Evolutionary conservation across 2,888 invertebrate genomes (phyloP).

Genomic region (Phalangium opilio): DNA sequence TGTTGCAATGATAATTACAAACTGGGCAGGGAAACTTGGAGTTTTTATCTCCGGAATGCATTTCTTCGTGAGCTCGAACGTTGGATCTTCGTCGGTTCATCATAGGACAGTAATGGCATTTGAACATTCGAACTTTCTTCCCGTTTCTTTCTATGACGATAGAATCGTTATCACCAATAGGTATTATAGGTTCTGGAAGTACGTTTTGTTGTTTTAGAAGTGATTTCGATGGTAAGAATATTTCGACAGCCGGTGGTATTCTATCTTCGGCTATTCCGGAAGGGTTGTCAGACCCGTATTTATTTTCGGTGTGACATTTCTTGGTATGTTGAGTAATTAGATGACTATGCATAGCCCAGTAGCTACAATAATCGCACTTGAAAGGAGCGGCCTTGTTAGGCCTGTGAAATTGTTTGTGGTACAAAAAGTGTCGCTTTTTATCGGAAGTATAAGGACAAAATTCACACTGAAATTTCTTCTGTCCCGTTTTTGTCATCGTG

Average conservation of each 20-base stretch:
- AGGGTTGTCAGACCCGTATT: no score
- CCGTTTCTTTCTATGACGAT: constrained; percentile 59
- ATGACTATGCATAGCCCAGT: constrained; percentile 60
- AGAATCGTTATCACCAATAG: constrained; percentile 36
- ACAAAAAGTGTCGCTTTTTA: constrained; percentile 67
- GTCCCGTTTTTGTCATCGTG: no score
- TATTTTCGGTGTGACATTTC: constrained; percentile 2
- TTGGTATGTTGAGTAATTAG: constrained; percentile 67
- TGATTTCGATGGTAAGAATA: no score
- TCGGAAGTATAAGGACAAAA: constrained; percentile 72
- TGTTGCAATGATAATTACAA: constrained; percentile 63
- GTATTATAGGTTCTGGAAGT: background rate
- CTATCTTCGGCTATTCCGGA: no score
- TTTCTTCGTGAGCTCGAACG: constrained; percentile 66
- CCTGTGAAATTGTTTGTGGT: constrained; percentile 71
- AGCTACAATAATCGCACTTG: constrained; percentile 64
- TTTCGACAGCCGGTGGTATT: no score
- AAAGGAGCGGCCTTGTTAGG: constrained; percentile 51
- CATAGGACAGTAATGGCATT: constrained; percentile 69
- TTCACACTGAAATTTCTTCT: constrained; percentile 44
- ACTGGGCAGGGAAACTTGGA: constrained; percentile 42
- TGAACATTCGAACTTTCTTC: constrained; percentile 62
- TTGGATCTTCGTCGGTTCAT: constrained; percentile 63
- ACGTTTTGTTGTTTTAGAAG: no score
- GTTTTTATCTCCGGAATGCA: constrained; percentile 39